These are phyloP conservation scores for Noctua janthina DNA, from an alignment of 2,888 invertebrate species.

Conservation along the genomic window DNA sequence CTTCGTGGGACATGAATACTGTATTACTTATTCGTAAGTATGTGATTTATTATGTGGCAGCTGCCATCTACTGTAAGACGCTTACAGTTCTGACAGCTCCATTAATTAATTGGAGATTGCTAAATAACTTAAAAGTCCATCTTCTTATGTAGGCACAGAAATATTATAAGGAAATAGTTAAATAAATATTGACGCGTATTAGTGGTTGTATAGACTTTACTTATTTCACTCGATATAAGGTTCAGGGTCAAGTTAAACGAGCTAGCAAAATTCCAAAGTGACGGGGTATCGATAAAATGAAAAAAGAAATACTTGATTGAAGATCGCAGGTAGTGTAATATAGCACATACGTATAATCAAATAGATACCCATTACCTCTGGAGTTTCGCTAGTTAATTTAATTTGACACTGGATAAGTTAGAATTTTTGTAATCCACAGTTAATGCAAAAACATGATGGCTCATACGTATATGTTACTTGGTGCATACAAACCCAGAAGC, in stretches of 20 bases:
- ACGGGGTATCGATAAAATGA: background rate
- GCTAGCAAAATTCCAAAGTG: background rate
- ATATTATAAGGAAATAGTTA: background rate
- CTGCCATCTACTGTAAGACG: background rate
- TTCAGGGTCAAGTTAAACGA: background rate
- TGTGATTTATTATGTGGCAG: background rate
- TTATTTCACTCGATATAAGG: background rate
- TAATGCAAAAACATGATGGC: background rate
- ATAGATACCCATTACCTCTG: background rate
- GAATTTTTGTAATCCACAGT: background rate
- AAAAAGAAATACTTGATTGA: background rate
- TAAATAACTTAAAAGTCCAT: background rate
- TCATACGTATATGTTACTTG: background rate
- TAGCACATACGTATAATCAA: background rate
- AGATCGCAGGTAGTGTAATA: background rate
- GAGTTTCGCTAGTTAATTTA: background rate
- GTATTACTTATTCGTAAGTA: background rate
- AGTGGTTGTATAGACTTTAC: too few relatives aligned
- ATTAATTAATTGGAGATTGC: background rate
- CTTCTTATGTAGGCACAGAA: background rate
- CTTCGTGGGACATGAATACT: background rate
- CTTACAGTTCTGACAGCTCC: background rate
- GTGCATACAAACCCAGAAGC: conserved; percentile 12
- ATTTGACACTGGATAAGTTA: background rate
- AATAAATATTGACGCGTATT: too few relatives aligned